Conservation (phyloP, 2,797 vertebrate species). For the Vultur gryphus region DNA sequence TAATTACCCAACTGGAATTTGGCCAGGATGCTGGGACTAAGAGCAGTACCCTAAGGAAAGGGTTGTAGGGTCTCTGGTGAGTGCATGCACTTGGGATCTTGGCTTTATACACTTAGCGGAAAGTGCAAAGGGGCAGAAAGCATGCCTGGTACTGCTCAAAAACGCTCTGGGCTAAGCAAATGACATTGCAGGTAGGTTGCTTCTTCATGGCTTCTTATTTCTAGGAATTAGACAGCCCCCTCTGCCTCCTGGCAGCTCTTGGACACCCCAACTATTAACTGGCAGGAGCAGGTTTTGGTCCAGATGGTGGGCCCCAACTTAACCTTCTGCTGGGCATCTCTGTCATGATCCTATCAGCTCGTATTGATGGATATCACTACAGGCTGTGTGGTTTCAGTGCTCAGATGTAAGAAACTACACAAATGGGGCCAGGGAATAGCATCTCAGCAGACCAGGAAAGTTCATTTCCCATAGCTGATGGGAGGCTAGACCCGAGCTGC, state of each 20-base stretch:
- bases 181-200: neutral
- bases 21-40: neutral
- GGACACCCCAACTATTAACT: neutral
- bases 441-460: neutral
- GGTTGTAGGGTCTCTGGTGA: neutral
- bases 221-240: neutral
- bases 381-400: neutral
- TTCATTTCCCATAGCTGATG: neutral
- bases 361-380: neutral
- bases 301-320: neutral
- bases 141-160: neutral
- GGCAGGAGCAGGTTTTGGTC: neutral
- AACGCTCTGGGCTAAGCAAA: neutral
- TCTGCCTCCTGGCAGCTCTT: neutral
- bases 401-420: neutral
- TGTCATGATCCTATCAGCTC: neutral
- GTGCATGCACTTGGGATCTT: neutral
- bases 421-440: neutral
- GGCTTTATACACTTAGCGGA: neutral
- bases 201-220: neutral
- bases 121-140: neutral
- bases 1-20: conserved; percentile 11
- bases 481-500: neutral
- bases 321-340: neutral
- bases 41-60: neutral